A percentile compares a stretch with the other conserved stretches of the same genome.
These are phyloP conservation scores for Campylorhamphus procurvoides DNA, from an alignment of 2,113 vertebrate species.

Conservation along the genomic window DNA sequence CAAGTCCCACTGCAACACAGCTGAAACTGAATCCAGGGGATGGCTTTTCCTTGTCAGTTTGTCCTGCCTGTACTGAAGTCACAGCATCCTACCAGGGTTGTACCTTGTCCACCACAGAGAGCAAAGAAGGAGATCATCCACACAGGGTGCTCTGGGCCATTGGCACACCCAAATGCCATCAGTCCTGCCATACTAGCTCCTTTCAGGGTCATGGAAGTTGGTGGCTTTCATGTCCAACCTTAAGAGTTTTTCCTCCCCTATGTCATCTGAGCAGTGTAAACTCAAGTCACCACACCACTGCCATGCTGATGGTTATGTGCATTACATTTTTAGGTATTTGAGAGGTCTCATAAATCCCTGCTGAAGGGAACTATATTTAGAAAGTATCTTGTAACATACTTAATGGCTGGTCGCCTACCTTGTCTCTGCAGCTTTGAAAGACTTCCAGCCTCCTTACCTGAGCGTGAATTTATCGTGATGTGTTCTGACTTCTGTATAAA, in stretches of 20 bases:
- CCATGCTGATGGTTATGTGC: not conserved
- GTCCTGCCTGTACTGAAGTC: not conserved
- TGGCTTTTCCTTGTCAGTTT: not conserved
- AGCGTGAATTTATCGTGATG: not conserved
- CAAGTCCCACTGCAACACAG: not conserved
- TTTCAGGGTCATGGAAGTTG: not conserved
- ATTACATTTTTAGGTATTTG: not conserved
- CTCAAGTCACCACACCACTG: not conserved
- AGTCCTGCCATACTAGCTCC: not conserved
- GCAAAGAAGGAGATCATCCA: not conserved
- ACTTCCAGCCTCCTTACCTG: not conserved
- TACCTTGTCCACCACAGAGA: not conserved
- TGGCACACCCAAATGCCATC: not conserved
- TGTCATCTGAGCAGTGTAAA: not conserved
- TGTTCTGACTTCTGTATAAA: not conserved
- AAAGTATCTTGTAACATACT: constrained; percentile 17
- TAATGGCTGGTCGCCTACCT: not conserved
- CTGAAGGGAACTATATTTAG: constrained; percentile 46
- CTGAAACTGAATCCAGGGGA: not conserved
- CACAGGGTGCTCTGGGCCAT: not conserved
- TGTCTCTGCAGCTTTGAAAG: constrained; percentile 20
- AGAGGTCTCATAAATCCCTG: not conserved
- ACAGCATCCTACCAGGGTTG: not conserved
- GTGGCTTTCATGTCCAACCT: not conserved
- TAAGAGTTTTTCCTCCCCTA: not conserved